These are phyloP conservation scores for Druon quercuslanigerum DNA, from an alignment of 1,140 invertebrate genomes.

Conservation along the genomic window DNA sequence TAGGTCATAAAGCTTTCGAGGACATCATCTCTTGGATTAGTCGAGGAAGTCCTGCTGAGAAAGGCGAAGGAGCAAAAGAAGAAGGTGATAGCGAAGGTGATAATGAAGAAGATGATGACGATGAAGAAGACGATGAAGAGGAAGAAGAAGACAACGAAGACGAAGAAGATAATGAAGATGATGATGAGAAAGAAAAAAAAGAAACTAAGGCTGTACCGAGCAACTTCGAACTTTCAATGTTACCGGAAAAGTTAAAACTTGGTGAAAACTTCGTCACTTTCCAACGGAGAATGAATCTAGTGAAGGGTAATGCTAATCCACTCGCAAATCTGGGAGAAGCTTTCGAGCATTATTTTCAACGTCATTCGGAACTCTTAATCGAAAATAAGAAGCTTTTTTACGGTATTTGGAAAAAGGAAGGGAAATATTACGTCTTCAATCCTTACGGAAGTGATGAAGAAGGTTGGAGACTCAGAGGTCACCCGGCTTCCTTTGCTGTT, in stretches of 20 bases:
- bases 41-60: slow-evolving; percentile 43
- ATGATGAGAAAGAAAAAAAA: slow-evolving; percentile 36
- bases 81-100: slow-evolving; percentile 37
- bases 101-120: slow-evolving; percentile 37
- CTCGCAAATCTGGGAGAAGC: slow-evolving; percentile 66
- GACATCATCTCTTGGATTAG: slow-evolving; percentile 55
- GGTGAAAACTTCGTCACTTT: slow-evolving; percentile 50
- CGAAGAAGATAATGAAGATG: slow-evolving; percentile 45
- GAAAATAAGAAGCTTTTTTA: slow-evolving; percentile 66
- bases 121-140: slow-evolving; percentile 42
- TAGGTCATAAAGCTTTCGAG: slow-evolving; percentile 52
- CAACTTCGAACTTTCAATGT: slow-evolving; percentile 58
- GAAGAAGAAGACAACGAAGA: slow-evolving; percentile 36
- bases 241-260: slow-evolving; percentile 60
- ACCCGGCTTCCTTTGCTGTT: slow-evolving; percentile 57
- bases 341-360: slow-evolving; percentile 61
- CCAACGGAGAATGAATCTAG: slow-evolving; percentile 48
- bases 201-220: slow-evolving; percentile 35
- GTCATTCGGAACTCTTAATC: slow-evolving; percentile 57
- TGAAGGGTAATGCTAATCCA: slow-evolving; percentile 56
- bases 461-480: slow-evolving; percentile 56
- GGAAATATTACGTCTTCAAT: slow-evolving; percentile 65
- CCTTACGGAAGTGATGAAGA: slow-evolving; percentile 64
- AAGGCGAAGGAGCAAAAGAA: slow-evolving; percentile 29
- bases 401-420: slow-evolving; percentile 58